phyloP scores from a whole-genome alignment of 2,113 vertebrate genomes.

The Orthonyx spaldingii region DNA sequence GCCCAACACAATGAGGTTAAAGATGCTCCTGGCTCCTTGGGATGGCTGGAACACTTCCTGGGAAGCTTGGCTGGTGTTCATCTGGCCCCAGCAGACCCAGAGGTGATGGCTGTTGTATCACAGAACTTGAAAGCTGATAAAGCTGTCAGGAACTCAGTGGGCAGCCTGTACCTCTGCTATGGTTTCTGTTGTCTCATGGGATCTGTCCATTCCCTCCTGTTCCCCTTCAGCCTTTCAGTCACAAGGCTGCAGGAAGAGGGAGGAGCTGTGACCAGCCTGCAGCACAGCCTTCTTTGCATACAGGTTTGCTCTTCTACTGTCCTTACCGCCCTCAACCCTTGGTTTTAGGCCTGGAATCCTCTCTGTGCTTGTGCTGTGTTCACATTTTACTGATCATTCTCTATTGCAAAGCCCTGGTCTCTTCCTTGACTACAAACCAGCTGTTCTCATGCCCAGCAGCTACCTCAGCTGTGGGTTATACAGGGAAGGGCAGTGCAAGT shows the following conservation, averaged over 20 bases:
- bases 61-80: slow-evolving; percentile 16
- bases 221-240: neutral
- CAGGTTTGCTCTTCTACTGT: neutral
- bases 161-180: neutral
- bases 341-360: neutral
- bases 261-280: neutral
- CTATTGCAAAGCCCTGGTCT: neutral
- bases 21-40: neutral
- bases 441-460: neutral
- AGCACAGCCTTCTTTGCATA: neutral
- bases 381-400: neutral
- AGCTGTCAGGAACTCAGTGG: neutral
- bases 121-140: neutral
- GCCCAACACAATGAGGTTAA: neutral
- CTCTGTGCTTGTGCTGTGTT: neutral
- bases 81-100: neutral
- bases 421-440: neutral
- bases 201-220: neutral
- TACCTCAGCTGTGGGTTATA: neutral
- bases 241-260: neutral
- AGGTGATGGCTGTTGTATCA: neutral
- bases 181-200: neutral
- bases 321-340: neutral
- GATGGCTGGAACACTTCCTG: slow-evolving; percentile 9
- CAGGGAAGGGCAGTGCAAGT: neutral